Base-by-base conservation (phyloP, 2,888 invertebrate genomes). In the Drosophila falleni region DNA sequence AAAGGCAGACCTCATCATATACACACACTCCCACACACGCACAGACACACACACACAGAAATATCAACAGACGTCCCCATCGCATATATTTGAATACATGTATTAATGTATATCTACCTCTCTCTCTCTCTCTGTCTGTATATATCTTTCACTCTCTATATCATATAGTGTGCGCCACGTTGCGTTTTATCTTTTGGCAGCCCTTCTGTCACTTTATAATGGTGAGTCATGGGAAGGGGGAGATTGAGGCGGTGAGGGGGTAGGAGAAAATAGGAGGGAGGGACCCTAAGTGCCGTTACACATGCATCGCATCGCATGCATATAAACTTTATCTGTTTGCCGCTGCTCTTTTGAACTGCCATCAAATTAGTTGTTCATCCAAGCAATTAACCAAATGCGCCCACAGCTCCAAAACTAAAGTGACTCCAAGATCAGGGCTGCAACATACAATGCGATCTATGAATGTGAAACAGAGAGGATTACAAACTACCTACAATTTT, bases 301-400 rank as follows among this genome's bases (percentile, higher is more conserved):
- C 87, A 84, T 84, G 84, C 89, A 89, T 62, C 68, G 66, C 71
- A 60, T 71, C 55, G 69, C 74, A 70, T 78, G 71, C 75, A 81
- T 78, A 88, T 86, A 89, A 77, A 86, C 86, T 89, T 67, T 55
- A 83, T 86, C 70, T 77, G 87, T 78, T 89, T 78, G 83, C 75
- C 71, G 87, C 72, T 71, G 87, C 67, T 89, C 89, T 78, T 88
- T 89, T 88, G 86, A 86, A 82, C 86, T 80, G 89, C 89, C 89
- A 82, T 76, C 87, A 87, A 90, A 88, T 87, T 84, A 89, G 91
- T 87, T 88, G 82, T 77, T 89, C 90, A 89, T 84, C 85, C 83
- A 85, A 77, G 84, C 88, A 91, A 91, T 90, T 91, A 91, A 86
- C 84, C 74, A 82, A 85, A 81, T 72, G 80, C 81, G 80, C 58